These are phyloP conservation scores for Ctenosaura bakeri DNA, from an alignment of 2,797 vertebrate species.

Conservation along the genomic window DNA sequence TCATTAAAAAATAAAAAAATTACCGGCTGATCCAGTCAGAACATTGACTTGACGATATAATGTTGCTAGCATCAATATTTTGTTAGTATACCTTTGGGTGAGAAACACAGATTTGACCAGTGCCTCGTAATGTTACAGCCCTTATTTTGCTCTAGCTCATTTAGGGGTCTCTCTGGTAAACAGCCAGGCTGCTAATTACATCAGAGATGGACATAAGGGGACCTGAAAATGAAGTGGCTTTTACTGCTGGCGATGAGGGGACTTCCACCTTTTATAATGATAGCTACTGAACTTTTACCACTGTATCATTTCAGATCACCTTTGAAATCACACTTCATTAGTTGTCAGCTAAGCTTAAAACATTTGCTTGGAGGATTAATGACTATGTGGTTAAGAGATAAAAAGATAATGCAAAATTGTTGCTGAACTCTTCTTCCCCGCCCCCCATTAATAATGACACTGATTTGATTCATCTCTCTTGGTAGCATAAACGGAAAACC, in stretches of 20 bases:
- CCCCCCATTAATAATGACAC: slow-evolving; percentile 47
- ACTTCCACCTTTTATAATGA: slow-evolving; percentile 38
- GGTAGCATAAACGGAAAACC: slow-evolving; percentile 51
- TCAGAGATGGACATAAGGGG: slow-evolving; percentile 2
- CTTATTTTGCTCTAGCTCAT: background rate
- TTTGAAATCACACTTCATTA: slow-evolving; percentile 69
- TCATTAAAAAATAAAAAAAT: background rate
- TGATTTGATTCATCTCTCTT: slow-evolving; percentile 72
- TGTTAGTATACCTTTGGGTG: background rate
- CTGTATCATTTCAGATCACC: slow-evolving; percentile 53
- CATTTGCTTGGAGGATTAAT: slow-evolving; percentile 70
- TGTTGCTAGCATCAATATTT: background rate
- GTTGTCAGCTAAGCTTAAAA: slow-evolving; percentile 56
- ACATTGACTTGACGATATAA: background rate
- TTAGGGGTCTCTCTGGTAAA: background rate
- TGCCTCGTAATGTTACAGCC: background rate
- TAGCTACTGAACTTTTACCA: slow-evolving; percentile 39
- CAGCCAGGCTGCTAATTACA: slow-evolving; percentile 10
- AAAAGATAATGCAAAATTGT: slow-evolving; percentile 61
- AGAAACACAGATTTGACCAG: background rate
- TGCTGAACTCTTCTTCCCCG: slow-evolving; percentile 42
- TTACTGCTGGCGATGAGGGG: slow-evolving; percentile 10
- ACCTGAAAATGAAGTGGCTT: slow-evolving; percentile 16
- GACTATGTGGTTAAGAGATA: slow-evolving; percentile 61
- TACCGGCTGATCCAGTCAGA: background rate